phyloP scores from a whole-genome alignment of 2,113 vertebrate species.

The Labrus mixtus region DNA sequence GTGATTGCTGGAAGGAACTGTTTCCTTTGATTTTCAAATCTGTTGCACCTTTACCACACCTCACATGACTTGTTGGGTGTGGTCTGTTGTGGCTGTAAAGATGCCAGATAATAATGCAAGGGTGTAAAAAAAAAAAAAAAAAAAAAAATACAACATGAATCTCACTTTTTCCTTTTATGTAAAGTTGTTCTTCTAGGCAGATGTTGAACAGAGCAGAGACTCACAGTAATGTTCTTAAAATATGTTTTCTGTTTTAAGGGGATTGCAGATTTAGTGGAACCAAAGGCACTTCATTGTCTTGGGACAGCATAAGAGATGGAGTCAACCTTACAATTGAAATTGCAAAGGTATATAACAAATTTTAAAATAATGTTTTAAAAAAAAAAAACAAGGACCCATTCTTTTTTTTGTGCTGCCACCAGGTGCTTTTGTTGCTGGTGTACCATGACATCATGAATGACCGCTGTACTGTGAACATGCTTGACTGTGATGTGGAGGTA shows the following conservation, averaged over 20 bases:
- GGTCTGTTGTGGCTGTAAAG: constrained; percentile 8
- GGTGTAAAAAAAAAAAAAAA: background rate
- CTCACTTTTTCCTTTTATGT: background rate
- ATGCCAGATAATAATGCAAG: background rate
- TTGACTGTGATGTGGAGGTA: constrained; percentile 90
- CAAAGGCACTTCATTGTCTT: constrained; percentile 78
- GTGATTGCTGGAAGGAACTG: background rate
- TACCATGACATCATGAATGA: constrained; percentile 88
- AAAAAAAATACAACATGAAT: too few species aligned
- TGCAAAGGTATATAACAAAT: constrained; percentile 86
- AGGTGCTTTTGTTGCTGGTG: constrained; percentile 86
- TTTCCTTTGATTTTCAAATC: background rate
- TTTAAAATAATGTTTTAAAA: too few species aligned
- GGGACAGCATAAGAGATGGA: constrained; percentile 82
- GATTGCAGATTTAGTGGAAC: constrained; percentile 81
- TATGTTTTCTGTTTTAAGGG: constrained; percentile 73
- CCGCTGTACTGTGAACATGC: constrained; percentile 79
- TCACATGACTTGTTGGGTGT: background rate
- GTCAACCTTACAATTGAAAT: constrained; percentile 84
- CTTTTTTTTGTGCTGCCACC: constrained; percentile 11
- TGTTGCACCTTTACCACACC: constrained; percentile 11
- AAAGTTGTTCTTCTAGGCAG: background rate
- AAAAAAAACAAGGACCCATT: background rate
- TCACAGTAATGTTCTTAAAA: background rate
- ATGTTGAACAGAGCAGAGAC: background rate